Base-by-base conservation (phyloP, 2,797 vertebrate genomes). In the Tiaroga cobitis region DNA sequence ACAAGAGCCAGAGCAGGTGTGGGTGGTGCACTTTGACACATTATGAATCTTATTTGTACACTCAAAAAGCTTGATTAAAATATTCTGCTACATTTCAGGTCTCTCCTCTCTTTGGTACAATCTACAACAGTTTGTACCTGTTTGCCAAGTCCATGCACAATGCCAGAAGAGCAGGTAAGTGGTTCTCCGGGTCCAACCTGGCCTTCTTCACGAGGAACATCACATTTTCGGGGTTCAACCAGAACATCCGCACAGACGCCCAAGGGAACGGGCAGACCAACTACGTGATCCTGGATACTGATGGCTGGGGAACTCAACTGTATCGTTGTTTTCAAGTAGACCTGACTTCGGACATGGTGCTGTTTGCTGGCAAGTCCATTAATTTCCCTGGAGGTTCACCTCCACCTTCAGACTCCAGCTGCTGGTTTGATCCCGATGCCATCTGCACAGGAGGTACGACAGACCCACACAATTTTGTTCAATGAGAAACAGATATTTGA, bases 91-190 rank as follows among this genome's bases (percentile, higher is more conserved):
- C 43, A 19, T 87, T 90, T 65, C 90, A 99, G 97, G 96, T 99
- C 81, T 96, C 96, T 86, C 98, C 96, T 0, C 93, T 99, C 26
- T 99, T 99, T 94, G 97, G 97, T 84, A 98, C 97, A 68, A 97
- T 98, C 91, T 99, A 98, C 88, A 97, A 98, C 90, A 94, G 96
- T 85, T 90, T 99, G 88, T 98, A 98, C 91, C 95, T 98, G 88
- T 84, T 98, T 86, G 95, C 97, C 68, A 95, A 94, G 91, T 95
- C 96, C 88, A 94, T 98, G 86, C 92, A 96, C 93, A 97, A 93
- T 9, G 90, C 93, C 86, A 88, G 92, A 89, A 96, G 87, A 90
- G 94, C 93, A 65, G 95, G 96, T 32, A 89, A 90, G 89, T 81
- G 2, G 74, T 32, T 95, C 56, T 96, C 95, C 0, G 96, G 95